Evolutionary conservation across 1,140 invertebrate genomes (phyloP), one percentile per base, ranked within the genome.

Genomic region (Aphaenogaster rudis): DNA sequence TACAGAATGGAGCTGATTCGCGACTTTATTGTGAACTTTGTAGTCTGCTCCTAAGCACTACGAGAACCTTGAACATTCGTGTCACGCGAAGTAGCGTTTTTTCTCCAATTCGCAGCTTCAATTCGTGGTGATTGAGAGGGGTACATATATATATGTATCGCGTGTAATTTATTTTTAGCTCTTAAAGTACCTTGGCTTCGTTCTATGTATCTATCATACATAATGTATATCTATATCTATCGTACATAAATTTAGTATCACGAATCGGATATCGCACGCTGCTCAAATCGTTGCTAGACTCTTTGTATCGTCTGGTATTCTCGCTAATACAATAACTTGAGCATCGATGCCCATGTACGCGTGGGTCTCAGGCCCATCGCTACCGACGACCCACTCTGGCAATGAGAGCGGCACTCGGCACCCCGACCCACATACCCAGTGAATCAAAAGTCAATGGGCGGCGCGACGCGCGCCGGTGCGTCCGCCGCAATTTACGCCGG

Each of bases 351-450:
- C 45, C 28, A 28, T 74, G 15, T 6, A 45, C 50, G 79, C 80
- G 69, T 84, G 69, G 42, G 69, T 63, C 54, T 61, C 67, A 61
- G 80, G 80, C 69, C 67, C 80, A 84, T 84, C 80, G 72, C 69
- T 84, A 88, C 54, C 89, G 66, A 86, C 90, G 90, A 91, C 79
- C 90, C 84, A 89, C 84, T 91, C 69, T 79, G 84, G 85, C 89
- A 90, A 88, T 81, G 64, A 91, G 90, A 91, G 76, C 85, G 76
- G 66, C 76, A 84, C 90, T 91, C 48, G 84, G 59, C 59, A 69
- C 74, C 48, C n/a, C 86, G 66, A 91, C 91, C 91, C 85, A 92
- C 88, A 92, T 92, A 92, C 88, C 85, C 88, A 87, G 91, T 92
- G 91, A 88, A 91, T 90, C 79, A 91, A 90, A 92, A 92, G 87